A percentile compares a stretch with the other conserved stretches of the same genome.
Conservation (phyloP, 2,888 invertebrate genomes). For the Conistra vaccinii region DNA sequence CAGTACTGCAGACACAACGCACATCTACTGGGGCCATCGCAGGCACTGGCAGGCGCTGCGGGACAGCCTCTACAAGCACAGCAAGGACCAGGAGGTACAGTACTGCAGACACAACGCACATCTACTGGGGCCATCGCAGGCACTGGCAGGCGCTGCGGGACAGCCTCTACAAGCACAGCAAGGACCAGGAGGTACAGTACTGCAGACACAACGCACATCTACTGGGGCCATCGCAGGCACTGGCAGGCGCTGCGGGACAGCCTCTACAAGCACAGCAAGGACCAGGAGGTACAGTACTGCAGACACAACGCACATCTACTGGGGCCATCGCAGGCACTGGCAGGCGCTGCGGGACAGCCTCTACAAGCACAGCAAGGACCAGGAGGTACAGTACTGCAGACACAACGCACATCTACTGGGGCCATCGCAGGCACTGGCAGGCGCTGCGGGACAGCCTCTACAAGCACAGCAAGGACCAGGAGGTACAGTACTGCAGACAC, state of each 20-base stretch:
- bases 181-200: slow-evolving; percentile 63
- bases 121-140: slow-evolving; percentile 83
- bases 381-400: slow-evolving; percentile 30
- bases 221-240: slow-evolving; percentile 82
- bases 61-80: slow-evolving; percentile 75
- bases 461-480: slow-evolving; percentile 72
- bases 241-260: slow-evolving; percentile 79
- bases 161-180: slow-evolving; percentile 74
- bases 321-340: slow-evolving; percentile 83
- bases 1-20: slow-evolving; percentile 50
- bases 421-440: slow-evolving; percentile 80
- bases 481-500: slow-evolving; percentile 25
- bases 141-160: slow-evolving; percentile 81
- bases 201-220: slow-evolving; percentile 75
- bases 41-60: slow-evolving; percentile 79
- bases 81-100: slow-evolving; percentile 68
- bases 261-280: slow-evolving; percentile 75
- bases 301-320: slow-evolving; percentile 81
- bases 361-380: slow-evolving; percentile 74
- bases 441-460: slow-evolving; percentile 77
- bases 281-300: slow-evolving; percentile 50
- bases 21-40: slow-evolving; percentile 84
- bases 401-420: slow-evolving; percentile 85
- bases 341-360: slow-evolving; percentile 75
- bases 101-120: slow-evolving; percentile 65